Conservation (phyloP, 1,140 invertebrate species). For the Contarinia nasturtii region DNA sequence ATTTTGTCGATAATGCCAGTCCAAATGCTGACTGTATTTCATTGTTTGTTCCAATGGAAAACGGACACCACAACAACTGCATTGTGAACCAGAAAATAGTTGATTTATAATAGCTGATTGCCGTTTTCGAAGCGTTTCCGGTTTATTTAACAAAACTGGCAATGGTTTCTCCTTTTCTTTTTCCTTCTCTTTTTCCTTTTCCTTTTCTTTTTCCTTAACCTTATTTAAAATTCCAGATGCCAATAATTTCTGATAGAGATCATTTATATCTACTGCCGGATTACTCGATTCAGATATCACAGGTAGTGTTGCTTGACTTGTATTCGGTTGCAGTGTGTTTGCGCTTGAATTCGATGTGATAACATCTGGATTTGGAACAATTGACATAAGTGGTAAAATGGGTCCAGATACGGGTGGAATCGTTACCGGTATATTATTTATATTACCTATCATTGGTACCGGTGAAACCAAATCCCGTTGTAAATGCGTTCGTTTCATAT, state of each 20-base stretch:
- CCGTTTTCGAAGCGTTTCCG: constrained; percentile 55
- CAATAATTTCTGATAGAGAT: constrained; percentile 65
- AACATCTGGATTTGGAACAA: not conserved
- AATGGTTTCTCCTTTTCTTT: constrained; percentile 21
- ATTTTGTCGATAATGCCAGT: constrained; percentile 95
- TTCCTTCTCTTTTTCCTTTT: constrained; percentile 6
- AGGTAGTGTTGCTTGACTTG: constrained; percentile 7
- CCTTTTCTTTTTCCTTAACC: constrained; percentile 4
- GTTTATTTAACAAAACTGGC: constrained; percentile 40
- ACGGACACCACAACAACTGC: constrained; percentile 79
- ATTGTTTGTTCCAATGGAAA: constrained; percentile 76
- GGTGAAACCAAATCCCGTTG: not conserved
- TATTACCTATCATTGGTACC: not conserved
- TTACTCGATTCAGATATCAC: constrained; percentile 12
- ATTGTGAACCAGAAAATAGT: constrained; percentile 80
- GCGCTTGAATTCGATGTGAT: not conserved
- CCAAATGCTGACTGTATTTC: constrained; percentile 78
- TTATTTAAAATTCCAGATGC: constrained; percentile 60
- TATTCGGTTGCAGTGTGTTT: constrained; percentile 6
- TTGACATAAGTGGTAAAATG: not conserved
- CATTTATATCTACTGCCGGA: constrained; percentile 46
- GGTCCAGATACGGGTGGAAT: not conserved
- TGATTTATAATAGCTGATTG: constrained; percentile 42
- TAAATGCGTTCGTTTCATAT: constrained; percentile 32
- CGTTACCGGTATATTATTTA: not conserved